Evolutionary conservation across 2,113 vertebrate genomes (phyloP).

Genomic region (Hassar affinis): DNA sequence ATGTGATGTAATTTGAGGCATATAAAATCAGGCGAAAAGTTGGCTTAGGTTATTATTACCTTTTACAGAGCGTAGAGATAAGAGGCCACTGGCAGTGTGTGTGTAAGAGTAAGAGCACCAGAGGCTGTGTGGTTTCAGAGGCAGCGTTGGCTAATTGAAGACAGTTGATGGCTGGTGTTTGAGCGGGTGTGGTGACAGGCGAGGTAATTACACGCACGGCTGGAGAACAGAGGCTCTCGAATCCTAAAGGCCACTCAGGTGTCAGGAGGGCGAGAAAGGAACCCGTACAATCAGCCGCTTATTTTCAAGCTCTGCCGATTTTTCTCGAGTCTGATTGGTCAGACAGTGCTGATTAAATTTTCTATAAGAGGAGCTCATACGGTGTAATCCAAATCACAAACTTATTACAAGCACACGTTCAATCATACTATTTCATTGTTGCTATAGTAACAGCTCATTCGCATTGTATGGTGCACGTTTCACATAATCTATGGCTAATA

Average conservation of each 20-base stretch:
- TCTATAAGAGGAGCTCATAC: neutral
- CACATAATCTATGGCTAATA: neutral
- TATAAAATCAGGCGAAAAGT: slow-evolving; percentile 43
- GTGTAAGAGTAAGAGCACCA: neutral
- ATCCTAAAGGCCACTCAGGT: slow-evolving; percentile 62
- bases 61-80: slow-evolving; percentile 56
- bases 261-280: slow-evolving; percentile 51
- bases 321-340: neutral
- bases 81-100: slow-evolving; percentile 47
- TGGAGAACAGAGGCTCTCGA: slow-evolving; percentile 60
- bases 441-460: neutral
- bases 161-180: slow-evolving; percentile 67
- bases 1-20: slow-evolving; percentile 45
- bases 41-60: slow-evolving; percentile 59
- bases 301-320: slow-evolving; percentile 23
- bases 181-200: slow-evolving; percentile 69
- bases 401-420: too few species aligned
- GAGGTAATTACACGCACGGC: slow-evolving; percentile 65
- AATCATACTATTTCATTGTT: too few species aligned
- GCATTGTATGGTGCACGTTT: neutral
- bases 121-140: slow-evolving; percentile 49
- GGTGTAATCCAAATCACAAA: neutral
- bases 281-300: slow-evolving; percentile 49
- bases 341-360: neutral
- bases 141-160: slow-evolving; percentile 63